These are phyloP conservation scores for Iphiclides podalirius DNA, from an alignment of 2,888 invertebrate species.

Conservation along the genomic window DNA sequence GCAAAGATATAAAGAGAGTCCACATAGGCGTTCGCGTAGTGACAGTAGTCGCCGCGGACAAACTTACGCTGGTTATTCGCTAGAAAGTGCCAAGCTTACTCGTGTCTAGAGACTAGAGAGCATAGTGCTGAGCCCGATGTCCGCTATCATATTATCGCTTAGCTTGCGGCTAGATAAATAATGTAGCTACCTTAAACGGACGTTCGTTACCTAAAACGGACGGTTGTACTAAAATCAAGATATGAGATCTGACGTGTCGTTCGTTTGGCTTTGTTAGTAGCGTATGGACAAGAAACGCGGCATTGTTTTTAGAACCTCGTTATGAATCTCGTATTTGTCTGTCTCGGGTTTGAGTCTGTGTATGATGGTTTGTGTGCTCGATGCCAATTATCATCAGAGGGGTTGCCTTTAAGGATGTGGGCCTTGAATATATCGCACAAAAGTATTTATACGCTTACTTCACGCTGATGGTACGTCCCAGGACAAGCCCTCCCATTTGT, in stretches of 20 bases:
- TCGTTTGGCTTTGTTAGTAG: background rate
- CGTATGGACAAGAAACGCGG: background rate
- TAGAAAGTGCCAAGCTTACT: conserved; percentile 67
- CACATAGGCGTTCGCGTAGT: conserved; percentile 19
- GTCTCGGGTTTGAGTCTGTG: background rate
- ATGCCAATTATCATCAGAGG: no score
- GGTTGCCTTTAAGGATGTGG: no score
- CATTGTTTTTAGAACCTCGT: background rate
- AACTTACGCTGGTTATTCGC: conserved; percentile 38
- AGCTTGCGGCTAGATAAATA: conserved; percentile 5
- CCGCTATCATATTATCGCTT: conserved; percentile 31
- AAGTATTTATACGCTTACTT: no score
- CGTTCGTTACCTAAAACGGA: conserved; percentile 8
- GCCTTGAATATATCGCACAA: no score
- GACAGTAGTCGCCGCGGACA: conserved; percentile 35
- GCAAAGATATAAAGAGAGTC: conserved; percentile 15
- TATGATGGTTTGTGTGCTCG: no score
- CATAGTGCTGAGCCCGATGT: conserved; percentile 33
- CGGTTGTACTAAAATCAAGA: background rate
- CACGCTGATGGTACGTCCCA: no score
- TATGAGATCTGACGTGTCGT: background rate
- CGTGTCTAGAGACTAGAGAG: conserved; percentile 59
- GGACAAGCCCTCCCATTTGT: no score
- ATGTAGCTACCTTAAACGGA: conserved; percentile 5
- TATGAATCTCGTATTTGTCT: background rate